These are phyloP conservation scores for Empidonax traillii DNA, from an alignment of 2,113 vertebrate species.

Conservation along the genomic window DNA sequence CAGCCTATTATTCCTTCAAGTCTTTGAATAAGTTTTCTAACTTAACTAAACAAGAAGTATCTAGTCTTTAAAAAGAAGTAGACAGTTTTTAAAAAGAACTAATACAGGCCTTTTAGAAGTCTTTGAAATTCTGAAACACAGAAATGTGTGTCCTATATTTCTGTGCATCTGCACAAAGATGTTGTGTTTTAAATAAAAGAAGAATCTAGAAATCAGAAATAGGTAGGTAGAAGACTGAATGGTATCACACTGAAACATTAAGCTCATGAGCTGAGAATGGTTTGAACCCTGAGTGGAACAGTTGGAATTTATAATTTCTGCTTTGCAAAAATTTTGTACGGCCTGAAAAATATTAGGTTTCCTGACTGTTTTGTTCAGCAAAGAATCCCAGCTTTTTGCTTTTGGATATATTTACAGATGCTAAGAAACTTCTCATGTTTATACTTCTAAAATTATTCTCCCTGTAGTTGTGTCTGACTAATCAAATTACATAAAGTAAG, in stretches of 20 bases:
- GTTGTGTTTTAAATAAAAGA: neutral
- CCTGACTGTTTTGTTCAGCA: neutral
- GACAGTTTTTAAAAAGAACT: neutral
- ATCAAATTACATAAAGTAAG: neutral
- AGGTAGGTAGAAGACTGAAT: neutral
- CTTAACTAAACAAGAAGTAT: neutral
- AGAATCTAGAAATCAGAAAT: neutral
- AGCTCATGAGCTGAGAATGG: neutral
- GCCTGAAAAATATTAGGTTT: neutral
- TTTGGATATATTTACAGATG: neutral
- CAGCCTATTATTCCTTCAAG: neutral
- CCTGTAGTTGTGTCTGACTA: neutral
- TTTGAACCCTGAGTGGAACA: neutral
- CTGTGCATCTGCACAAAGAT: neutral
- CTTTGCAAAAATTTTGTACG: neutral
- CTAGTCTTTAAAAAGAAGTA: neutral
- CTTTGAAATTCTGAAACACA: neutral
- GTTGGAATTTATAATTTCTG: neutral
- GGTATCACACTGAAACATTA: neutral
- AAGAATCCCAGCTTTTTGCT: neutral
- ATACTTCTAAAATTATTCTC: neutral
- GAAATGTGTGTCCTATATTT: neutral
- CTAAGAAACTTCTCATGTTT: neutral
- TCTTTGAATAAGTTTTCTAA: neutral
- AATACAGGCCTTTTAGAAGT: rapidly evolving